A percentile compares a stretch with the other conserved stretches of the same genome.
Evolutionary conservation across 2,888 invertebrate species (phyloP).

Genomic region (Drosophila pseudotakahashii): DNA sequence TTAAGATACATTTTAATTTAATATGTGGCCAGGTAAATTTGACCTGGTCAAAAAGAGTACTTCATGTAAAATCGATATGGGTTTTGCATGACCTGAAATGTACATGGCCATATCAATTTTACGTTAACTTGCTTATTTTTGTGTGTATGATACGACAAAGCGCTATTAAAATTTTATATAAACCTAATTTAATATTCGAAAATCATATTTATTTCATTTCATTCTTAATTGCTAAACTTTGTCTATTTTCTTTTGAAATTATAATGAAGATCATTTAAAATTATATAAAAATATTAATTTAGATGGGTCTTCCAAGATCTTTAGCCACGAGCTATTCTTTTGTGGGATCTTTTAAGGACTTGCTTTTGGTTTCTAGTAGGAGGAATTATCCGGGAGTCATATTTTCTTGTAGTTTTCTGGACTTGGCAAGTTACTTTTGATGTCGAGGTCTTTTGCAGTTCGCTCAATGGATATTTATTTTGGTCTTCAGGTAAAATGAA

Average conservation of each 20-base stretch:
- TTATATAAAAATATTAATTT: not conserved
- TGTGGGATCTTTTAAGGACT: not conserved
- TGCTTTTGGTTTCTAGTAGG: not conserved
- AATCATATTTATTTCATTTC: not conserved
- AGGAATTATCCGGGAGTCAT: not conserved
- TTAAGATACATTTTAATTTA: too few relatives aligned
- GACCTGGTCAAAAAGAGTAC: too few relatives aligned
- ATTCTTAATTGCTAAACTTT: too few relatives aligned
- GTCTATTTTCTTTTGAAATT: not conserved
- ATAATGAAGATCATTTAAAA: too few relatives aligned
- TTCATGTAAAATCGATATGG: too few relatives aligned
- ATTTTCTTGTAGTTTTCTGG: not conserved
- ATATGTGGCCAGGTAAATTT: too few relatives aligned
- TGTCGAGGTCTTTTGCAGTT: not conserved
- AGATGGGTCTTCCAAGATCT: not conserved
- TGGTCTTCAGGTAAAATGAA: not conserved
- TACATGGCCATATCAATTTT: too few relatives aligned
- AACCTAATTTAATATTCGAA: not conserved
- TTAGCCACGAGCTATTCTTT: not conserved
- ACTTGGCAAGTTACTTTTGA: not conserved
- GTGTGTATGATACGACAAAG: too few relatives aligned
- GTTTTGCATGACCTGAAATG: too few relatives aligned
- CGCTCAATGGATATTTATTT: not conserved
- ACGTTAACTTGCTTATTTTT: too few relatives aligned
- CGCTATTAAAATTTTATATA: too few relatives aligned